Evolutionary conservation across 2,888 invertebrate species (phyloP).

Genomic region (Pandemis heparana): DNA sequence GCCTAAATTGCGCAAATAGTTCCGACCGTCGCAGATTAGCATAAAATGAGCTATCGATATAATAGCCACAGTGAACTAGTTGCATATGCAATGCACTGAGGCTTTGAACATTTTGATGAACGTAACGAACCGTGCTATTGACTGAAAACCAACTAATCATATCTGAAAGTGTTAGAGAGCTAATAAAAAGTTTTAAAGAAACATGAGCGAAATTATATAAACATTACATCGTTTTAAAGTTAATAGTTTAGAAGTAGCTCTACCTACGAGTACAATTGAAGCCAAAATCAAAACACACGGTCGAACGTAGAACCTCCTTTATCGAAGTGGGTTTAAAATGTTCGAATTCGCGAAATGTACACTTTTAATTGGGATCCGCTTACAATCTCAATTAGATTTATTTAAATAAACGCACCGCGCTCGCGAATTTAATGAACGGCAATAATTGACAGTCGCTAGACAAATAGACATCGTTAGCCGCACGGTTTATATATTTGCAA

Average conservation of each 20-base stretch:
- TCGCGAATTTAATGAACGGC: conserved; percentile 13
- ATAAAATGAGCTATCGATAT: conserved; percentile 60
- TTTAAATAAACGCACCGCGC: background rate
- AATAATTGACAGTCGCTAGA: conserved; percentile 23
- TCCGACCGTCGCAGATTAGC: conserved; percentile 57
- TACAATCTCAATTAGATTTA: conserved; percentile 1
- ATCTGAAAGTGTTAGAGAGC: too few species aligned
- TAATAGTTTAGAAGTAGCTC: too few species aligned
- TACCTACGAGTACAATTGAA: too few species aligned
- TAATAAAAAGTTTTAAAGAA: background rate
- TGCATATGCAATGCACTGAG: background rate
- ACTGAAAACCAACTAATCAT: background rate
- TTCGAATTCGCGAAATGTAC: background rate
- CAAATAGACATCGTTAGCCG: conserved; percentile 5
- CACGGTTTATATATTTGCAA: too few species aligned
- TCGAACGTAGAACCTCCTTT: too few species aligned
- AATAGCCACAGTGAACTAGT: conserved; percentile 3
- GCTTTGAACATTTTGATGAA: background rate
- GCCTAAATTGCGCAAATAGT: conserved; percentile 60
- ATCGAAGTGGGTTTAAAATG: background rate
- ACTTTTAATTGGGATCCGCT: background rate
- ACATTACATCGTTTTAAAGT: too few species aligned
- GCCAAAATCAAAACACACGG: too few species aligned
- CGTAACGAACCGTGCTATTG: background rate
- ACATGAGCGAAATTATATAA: too few species aligned